phyloP scores from a whole-genome alignment of 2,113 vertebrate genomes.

The Delphinapterus leucas region DNA sequence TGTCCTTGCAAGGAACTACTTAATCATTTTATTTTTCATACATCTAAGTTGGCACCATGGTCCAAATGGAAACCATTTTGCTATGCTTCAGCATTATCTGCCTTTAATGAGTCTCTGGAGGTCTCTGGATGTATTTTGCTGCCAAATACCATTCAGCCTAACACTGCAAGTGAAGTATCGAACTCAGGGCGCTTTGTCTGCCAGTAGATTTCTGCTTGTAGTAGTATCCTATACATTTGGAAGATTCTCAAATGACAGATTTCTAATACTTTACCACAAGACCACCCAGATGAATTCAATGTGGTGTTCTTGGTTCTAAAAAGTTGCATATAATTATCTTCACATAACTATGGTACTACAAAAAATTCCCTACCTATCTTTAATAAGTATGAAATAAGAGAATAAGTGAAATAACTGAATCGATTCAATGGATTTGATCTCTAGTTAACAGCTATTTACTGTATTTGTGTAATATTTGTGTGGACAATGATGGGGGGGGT shows the following conservation, averaged over 20 bases:
- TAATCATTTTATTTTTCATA: constrained; percentile 75
- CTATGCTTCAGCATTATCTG: constrained; percentile 54
- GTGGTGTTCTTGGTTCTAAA: not conserved
- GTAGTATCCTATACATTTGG: constrained; percentile 1
- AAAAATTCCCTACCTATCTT: not conserved
- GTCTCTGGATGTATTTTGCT: constrained; percentile 64
- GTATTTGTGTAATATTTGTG: not conserved
- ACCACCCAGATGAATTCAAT: constrained; percentile 1
- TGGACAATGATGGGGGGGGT: not conserved
- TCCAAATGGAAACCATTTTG: constrained; percentile 72
- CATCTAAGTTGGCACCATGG: constrained; percentile 56
- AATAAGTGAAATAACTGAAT: not conserved
- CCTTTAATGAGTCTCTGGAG: constrained; percentile 82
- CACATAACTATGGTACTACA: not conserved
- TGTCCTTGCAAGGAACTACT: constrained; percentile 69
- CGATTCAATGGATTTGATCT: not conserved
- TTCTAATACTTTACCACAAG: constrained; percentile 7
- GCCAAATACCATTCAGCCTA: constrained; percentile 65
- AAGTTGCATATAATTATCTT: not conserved
- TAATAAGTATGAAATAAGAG: not conserved
- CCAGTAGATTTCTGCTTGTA: constrained; percentile 52
- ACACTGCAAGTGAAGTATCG: constrained; percentile 51
- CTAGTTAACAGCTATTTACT: not conserved
- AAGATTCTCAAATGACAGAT: constrained; percentile 34
- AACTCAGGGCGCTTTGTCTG: constrained; percentile 2